A percentile compares a stretch with the other conserved stretches of the same genome.
Evolutionary conservation across 2,888 invertebrate genomes (phyloP).

Genomic region (Melanostoma mellinum): DNA sequence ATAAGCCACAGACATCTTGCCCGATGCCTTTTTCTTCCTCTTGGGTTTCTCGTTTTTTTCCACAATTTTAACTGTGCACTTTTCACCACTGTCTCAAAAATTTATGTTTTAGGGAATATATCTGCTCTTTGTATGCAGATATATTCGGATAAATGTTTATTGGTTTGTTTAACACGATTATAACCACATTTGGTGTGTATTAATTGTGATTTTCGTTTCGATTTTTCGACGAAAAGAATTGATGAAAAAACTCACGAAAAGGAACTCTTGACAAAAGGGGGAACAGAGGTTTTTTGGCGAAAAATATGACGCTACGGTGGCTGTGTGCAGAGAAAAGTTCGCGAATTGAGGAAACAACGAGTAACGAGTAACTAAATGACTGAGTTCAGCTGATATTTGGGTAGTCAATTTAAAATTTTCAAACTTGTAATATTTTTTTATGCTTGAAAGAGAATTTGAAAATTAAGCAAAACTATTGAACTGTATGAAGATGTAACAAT

Average conservation of each 20-base stretch:
- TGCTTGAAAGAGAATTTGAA: too few species aligned
- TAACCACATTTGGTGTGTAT: conserved; percentile 42
- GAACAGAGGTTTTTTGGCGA: conserved; percentile 56
- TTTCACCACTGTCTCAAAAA: conserved; percentile 67
- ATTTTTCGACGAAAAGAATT: conserved; percentile 45
- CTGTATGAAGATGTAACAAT: too few species aligned
- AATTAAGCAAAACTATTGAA: too few species aligned
- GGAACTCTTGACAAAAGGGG: conserved; percentile 68
- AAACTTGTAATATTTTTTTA: too few species aligned
- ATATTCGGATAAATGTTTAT: conserved; percentile 64
- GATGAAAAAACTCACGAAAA: conserved; percentile 65
- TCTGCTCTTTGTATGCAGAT: conserved; percentile 71
- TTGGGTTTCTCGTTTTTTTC: conserved; percentile 82
- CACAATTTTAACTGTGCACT: conserved; percentile 80
- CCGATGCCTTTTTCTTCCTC: conserved; percentile 82
- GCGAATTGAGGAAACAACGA: conserved; percentile 40
- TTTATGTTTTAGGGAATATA: conserved; percentile 54
- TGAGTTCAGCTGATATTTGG: conserved; percentile 2
- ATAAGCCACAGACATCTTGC: conserved; percentile 82
- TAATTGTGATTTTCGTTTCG: conserved; percentile 28
- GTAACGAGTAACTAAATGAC: neutral
- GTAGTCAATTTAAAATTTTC: too few species aligned
- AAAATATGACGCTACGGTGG: conserved; percentile 71
- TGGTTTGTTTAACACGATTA: conserved; percentile 31
- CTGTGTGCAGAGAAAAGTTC: conserved; percentile 26